Percentiles rank a stretch among this genome's conserved stretches.
Evolutionary conservation across 35 echinoderm and acorn worm species (phyloP).

Genomic region (Eucidaris tribuloides): DNA sequence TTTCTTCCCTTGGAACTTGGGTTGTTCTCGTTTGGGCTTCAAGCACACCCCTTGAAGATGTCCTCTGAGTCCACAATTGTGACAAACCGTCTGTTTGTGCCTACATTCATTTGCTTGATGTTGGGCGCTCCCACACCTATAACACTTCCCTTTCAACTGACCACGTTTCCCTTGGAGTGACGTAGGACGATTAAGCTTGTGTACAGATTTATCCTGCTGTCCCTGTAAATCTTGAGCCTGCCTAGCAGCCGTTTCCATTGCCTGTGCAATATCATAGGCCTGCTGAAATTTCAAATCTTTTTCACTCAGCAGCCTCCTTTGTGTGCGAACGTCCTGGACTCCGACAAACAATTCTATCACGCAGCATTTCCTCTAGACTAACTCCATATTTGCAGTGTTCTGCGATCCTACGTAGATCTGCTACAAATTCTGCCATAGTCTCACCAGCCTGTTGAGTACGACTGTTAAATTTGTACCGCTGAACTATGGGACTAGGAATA

Average conservation of each 20-base stretch:
- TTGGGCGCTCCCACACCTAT: too few relatives aligned
- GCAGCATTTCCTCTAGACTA: constrained; percentile 23
- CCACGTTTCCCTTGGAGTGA: too few relatives aligned
- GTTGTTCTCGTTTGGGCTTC: not conserved
- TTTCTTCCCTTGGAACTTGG: not conserved
- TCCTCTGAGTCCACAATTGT: too few relatives aligned
- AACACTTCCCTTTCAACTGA: too few relatives aligned
- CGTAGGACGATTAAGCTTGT: too few relatives aligned
- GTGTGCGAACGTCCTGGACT: constrained; percentile 21
- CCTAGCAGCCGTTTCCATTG: constrained; percentile 22
- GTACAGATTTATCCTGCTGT: too few relatives aligned
- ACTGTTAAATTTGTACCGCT: constrained; percentile 31
- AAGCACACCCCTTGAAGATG: too few relatives aligned
- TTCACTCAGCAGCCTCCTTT: constrained; percentile 9
- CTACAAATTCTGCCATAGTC: constrained; percentile 3
- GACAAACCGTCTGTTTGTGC: too few relatives aligned
- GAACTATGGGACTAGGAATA: not conserved
- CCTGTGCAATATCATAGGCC: not conserved
- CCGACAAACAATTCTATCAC: constrained; percentile 30
- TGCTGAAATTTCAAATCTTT: not conserved
- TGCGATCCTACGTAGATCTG: constrained; percentile 8
- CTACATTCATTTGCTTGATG: too few relatives aligned
- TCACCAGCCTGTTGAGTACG: not conserved
- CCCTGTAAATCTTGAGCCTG: constrained; percentile 23
- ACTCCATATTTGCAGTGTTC: constrained; percentile 25